Conservation (phyloP, 2,113 vertebrate species). For the Orientallactaga bullata region DNA sequence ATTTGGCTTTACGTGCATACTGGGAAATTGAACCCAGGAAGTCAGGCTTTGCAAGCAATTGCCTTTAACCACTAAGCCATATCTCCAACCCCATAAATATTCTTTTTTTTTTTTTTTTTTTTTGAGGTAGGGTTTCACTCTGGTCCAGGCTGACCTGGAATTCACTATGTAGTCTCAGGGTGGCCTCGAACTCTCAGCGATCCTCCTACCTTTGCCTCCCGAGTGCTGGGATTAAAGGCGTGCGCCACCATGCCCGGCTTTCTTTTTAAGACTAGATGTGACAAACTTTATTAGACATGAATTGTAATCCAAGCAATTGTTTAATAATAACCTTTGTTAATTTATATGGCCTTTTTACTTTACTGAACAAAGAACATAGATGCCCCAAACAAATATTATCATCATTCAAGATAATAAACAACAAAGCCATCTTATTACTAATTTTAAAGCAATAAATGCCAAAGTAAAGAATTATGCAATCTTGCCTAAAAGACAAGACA, state of each 20-base stretch:
- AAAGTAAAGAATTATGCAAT: conserved; percentile 91
- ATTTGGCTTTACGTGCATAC: too few species aligned
- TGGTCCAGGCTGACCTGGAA: too few species aligned
- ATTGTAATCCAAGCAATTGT: conserved; percentile 89
- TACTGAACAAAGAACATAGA: conserved; percentile 86
- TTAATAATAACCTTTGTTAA: conserved; percentile 89
- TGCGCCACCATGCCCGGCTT: too few species aligned
- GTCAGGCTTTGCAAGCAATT: too few species aligned
- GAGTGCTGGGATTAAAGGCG: too few species aligned
- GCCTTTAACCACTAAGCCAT: too few species aligned
- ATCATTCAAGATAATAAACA: conserved; percentile 91
- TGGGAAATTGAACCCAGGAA: too few species aligned
- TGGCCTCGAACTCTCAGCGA: too few species aligned
- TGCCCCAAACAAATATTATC: conserved; percentile 87
- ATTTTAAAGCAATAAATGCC: conserved; percentile 91
- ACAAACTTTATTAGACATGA: conserved; percentile 87
- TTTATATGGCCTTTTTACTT: conserved; percentile 86
- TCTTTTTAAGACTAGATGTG: conserved; percentile 84
- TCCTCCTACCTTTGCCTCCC: too few species aligned
- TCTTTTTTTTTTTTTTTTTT: too few species aligned
- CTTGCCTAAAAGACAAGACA: conserved; percentile 88
- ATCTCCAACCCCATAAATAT: conserved; percentile 68
- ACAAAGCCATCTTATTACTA: conserved; percentile 90
- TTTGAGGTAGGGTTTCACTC: too few species aligned
- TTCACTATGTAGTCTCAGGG: too few species aligned